A percentile compares a stretch with the other conserved stretches of the same genome.
Conservation (phyloP, 2,113 vertebrate species). For the Lamprotornis superbus region DNA sequence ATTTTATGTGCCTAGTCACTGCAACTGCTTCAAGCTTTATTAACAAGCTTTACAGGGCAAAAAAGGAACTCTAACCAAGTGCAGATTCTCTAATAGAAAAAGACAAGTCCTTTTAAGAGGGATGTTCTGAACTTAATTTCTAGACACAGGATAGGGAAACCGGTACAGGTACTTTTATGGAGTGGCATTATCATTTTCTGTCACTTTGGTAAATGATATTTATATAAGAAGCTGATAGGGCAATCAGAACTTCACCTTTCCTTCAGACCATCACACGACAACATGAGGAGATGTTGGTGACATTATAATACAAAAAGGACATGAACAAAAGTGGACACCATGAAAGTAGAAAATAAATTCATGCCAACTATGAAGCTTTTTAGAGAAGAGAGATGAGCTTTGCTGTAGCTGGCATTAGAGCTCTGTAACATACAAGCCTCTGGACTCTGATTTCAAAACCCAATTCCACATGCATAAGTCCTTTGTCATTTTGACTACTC, state of each 20-base stretch:
- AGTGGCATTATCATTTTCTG: neutral
- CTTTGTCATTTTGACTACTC: neutral
- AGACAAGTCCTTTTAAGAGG: neutral
- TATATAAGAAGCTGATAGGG: neutral
- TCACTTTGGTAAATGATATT: neutral
- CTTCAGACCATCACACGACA: fast-evolving
- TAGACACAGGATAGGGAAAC: neutral
- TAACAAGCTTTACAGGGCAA: neutral
- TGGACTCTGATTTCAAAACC: neutral
- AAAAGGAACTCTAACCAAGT: neutral
- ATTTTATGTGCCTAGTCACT: neutral
- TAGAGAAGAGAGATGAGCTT: neutral
- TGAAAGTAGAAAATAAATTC: neutral
- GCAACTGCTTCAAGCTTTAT: neutral
- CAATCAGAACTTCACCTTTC: neutral
- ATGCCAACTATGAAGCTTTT: neutral
- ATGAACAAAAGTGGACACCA: fast-evolving
- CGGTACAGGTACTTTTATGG: neutral
- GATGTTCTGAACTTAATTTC: neutral
- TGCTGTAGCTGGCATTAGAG: neutral
- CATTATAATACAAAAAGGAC: neutral
- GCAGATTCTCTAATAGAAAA: neutral
- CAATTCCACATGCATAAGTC: neutral
- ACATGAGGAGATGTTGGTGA: neutral
- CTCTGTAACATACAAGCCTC: neutral